A percentile compares a stretch with the other conserved stretches of the same genome.
Conservation (phyloP, 2,888 invertebrate genomes). For the Amitus sp. region DNA sequence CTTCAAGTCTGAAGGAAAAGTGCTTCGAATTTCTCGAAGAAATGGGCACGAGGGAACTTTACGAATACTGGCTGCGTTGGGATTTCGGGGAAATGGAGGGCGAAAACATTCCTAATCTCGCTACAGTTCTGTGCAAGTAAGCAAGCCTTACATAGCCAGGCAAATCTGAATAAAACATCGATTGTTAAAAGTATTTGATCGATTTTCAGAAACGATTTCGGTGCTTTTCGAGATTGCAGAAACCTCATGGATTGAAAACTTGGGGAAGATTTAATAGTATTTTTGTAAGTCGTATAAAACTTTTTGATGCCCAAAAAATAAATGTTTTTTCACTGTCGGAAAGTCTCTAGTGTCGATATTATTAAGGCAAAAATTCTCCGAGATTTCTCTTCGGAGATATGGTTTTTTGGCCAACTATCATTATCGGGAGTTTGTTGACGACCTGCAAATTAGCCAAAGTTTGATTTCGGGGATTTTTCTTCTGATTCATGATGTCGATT, state of each 20-base stretch:
- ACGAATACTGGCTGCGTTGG: constrained; percentile 50
- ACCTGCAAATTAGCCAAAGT: not conserved
- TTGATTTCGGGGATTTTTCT: not conserved
- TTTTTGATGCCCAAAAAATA: too few species aligned
- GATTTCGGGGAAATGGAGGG: constrained; percentile 18
- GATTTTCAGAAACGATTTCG: constrained; percentile 1
- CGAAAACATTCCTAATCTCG: constrained; percentile 29
- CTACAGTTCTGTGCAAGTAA: constrained; percentile 49
- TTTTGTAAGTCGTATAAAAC: too few species aligned
- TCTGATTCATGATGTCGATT: constrained; percentile 1
- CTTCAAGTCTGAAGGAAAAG: constrained; percentile 49
- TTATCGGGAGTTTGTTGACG: not conserved
- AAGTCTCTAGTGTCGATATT: too few species aligned
- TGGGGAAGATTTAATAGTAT: not conserved
- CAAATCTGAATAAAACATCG: not conserved
- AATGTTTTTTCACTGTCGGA: too few species aligned
- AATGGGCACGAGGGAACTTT: constrained; percentile 45
- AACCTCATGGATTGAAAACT: constrained; percentile 5
- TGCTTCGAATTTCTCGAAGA: constrained; percentile 51
- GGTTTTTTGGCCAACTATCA: not conserved
- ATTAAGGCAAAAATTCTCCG: not conserved
- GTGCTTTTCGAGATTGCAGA: constrained; percentile 22
- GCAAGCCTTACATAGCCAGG: too few species aligned
- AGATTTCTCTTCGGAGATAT: not conserved
- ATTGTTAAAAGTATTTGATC: not conserved